Conservation (phyloP, 53 echinoderm and acorn worm species). For the Holothuria leucospilota region DNA sequence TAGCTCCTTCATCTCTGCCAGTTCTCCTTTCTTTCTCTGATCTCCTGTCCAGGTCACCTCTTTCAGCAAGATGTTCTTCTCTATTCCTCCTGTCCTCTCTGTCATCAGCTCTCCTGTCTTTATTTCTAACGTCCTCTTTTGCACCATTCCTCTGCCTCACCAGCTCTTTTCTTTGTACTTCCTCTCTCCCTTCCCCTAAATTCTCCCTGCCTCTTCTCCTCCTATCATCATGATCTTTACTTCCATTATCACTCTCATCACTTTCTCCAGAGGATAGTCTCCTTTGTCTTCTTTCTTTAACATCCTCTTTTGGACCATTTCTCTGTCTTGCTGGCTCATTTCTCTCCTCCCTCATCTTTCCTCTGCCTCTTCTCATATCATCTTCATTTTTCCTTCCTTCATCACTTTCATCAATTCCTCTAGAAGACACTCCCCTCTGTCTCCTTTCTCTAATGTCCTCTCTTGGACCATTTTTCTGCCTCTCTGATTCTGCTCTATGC, state of each 20-base stretch:
- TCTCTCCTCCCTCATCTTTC: constrained; percentile 11
- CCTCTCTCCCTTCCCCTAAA: not conserved
- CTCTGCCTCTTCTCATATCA: not conserved
- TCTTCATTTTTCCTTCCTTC: not conserved
- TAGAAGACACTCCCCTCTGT: not conserved
- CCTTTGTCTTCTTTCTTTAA: constrained; percentile 9
- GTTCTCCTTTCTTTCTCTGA: constrained; percentile 3
- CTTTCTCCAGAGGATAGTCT: not conserved
- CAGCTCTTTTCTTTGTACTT: not conserved
- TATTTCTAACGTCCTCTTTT: constrained; percentile 5
- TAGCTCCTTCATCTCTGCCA: not conserved
- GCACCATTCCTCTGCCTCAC: constrained; percentile 1
- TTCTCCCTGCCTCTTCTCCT: not conserved
- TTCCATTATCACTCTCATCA: constrained; percentile 20
- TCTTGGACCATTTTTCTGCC: not conserved
- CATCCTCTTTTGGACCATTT: constrained; percentile 39
- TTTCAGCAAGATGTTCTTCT: constrained; percentile 8
- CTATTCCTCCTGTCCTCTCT: not conserved
- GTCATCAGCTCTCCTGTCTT: constrained; percentile 12
- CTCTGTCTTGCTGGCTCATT: not conserved
- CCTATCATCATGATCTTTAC: constrained; percentile 27
- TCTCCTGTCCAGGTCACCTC: constrained; percentile 19
- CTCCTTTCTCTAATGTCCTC: not conserved
- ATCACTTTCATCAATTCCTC: constrained; percentile 7
- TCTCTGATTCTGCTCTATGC: constrained; percentile 4